These are phyloP conservation scores for Chaenocephalus aceratus DNA, from an alignment of 2,113 vertebrate genomes.

Conservation along the genomic window DNA sequence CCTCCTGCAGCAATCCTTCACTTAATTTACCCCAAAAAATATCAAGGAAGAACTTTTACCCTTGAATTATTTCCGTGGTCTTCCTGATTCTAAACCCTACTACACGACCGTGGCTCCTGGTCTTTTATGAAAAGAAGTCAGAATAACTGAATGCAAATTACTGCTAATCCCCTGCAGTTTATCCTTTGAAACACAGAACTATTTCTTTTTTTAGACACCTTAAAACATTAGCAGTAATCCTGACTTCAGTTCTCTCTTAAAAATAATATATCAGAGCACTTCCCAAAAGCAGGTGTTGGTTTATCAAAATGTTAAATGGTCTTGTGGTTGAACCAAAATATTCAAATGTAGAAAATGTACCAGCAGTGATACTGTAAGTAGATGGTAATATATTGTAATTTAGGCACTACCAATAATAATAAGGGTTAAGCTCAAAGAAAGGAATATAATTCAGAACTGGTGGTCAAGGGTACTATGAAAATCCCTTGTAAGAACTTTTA, in stretches of 20 bases:
- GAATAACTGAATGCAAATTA: neutral
- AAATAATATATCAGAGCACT: conserved; percentile 3
- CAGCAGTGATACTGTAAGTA: neutral
- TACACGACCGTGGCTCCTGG: neutral
- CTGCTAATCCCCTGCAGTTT: neutral
- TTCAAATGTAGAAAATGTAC: neutral
- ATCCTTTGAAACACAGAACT: neutral
- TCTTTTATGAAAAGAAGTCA: neutral
- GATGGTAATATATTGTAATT: conserved; percentile 23
- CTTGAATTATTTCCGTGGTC: neutral
- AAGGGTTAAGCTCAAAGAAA: neutral
- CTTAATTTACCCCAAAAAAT: no score
- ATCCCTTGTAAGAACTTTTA: neutral
- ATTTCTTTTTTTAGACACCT: neutral
- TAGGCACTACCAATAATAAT: conserved; percentile 20
- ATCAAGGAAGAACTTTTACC: neutral
- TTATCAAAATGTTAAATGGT: neutral
- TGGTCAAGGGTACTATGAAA: neutral
- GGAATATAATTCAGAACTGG: neutral
- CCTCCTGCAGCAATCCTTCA: no score
- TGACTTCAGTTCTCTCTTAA: neutral
- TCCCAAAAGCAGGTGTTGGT: neutral
- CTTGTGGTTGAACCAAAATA: neutral
- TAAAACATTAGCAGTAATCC: neutral
- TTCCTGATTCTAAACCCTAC: neutral